Conservation (phyloP, 2,113 vertebrate species). For the Orientallactaga bullata region DNA sequence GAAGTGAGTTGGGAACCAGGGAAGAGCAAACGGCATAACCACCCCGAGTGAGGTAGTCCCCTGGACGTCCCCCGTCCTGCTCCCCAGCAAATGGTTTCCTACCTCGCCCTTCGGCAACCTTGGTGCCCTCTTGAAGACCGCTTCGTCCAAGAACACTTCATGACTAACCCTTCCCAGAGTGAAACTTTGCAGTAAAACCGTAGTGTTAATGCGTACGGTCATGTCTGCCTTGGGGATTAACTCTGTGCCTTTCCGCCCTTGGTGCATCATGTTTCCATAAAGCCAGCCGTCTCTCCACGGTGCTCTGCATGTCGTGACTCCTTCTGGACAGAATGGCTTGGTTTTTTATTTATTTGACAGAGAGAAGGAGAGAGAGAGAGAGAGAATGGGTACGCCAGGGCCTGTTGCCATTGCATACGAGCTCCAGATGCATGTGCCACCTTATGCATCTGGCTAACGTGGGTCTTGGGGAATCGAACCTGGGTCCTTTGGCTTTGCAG, state of each 20-base stretch:
- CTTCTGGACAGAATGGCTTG: not conserved
- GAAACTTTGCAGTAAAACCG: not conserved
- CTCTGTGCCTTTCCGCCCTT: not conserved
- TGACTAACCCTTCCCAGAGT: not conserved
- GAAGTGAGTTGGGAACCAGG: slow-evolving; percentile 80
- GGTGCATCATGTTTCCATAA: not conserved
- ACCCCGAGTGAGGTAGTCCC: not conserved
- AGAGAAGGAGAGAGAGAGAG: too few relatives aligned
- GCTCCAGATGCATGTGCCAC: too few relatives aligned
- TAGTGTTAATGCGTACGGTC: not conserved
- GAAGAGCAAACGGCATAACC: not conserved
- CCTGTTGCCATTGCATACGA: too few relatives aligned
- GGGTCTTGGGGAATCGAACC: too few relatives aligned
- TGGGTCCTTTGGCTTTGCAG: too few relatives aligned
- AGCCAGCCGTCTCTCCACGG: not conserved
- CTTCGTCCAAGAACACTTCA: not conserved
- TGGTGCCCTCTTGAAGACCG: not conserved
- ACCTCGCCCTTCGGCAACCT: fast-evolving
- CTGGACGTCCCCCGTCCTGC: not conserved
- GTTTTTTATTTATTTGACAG: too few relatives aligned
- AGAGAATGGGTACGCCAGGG: too few relatives aligned
- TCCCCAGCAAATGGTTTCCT: not conserved
- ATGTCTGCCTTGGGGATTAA: not conserved
- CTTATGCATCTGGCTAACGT: too few relatives aligned
- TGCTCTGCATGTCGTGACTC: not conserved